Base-by-base conservation (phyloP, 37 sponge, comb jelly and placozoan species). In the Ephydatia muelleri region DNA sequence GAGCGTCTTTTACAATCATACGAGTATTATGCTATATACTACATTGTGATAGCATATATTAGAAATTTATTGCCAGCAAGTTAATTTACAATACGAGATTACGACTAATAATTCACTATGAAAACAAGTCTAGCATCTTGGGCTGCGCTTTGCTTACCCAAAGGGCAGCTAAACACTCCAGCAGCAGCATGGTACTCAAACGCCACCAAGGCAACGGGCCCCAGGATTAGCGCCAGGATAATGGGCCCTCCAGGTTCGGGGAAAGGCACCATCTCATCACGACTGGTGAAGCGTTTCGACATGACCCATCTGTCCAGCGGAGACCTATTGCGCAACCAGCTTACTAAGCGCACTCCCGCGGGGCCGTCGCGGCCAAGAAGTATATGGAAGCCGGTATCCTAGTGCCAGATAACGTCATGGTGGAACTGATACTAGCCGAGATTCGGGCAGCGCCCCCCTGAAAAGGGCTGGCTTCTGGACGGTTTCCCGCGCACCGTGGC, bases 271-370 rank as follows among this genome's bases (percentile, higher is more conserved):
- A 91, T 97, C 28, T 85, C 93, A 25, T 68, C 69, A 23, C 47
- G 88, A 38, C 73, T 97, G 4, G 88, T 82, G 9, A 71, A 83
- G 38, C 72, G 73, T 9, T 97, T 93, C 73, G 73, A 68, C 16
- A n/a, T 97, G 67, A 27, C 47, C 23, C 98, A 97, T 49, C 65
- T 97, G 0, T 95, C 95, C 65, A 97, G 98, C 80, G 98, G 98
- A 6, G 98, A 97, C 76, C 28, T 97, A 21, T 77, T 97, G 12
- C 57, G 98, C 23, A 40, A 75, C 31, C 93, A 94, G 37, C 88
- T 92, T 0, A 26, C 73, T 71, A 72, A 88, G 48, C 66, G 40
- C 22, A 94, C 93, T 16, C 79, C 68, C 16, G 64, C 88, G 2
- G 94, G 94, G n/a, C n/a, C 30, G 23, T 66, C 27, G 84, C 79